These are phyloP conservation scores for Eupithecia inturbata DNA, from an alignment of 2,888 invertebrate genomes.

Conservation along the genomic window DNA sequence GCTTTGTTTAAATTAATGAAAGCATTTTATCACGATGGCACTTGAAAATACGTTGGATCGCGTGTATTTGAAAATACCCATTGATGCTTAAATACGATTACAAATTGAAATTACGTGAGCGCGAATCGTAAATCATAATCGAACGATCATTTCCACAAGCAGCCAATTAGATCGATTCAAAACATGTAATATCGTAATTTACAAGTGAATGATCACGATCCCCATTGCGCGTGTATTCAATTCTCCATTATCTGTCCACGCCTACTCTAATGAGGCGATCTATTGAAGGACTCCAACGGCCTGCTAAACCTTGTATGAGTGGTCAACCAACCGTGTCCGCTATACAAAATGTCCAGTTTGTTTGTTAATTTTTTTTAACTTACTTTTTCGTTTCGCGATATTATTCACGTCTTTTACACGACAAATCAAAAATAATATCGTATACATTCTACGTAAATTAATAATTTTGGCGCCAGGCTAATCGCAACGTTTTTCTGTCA, in stretches of 20 bases:
- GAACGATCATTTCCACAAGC: conserved; percentile 24
- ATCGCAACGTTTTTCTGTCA: not conserved
- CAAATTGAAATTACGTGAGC: not conserved
- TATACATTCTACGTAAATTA: not conserved
- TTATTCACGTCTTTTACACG: not conserved
- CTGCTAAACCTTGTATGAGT: conserved; percentile 45
- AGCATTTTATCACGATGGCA: not conserved
- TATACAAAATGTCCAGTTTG: conserved; percentile 23
- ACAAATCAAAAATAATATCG: not conserved
- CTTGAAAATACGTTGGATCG: not conserved
- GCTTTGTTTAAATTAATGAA: not conserved
- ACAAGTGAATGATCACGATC: conserved; percentile 41
- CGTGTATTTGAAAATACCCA: not conserved
- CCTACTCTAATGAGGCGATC: conserved; percentile 47
- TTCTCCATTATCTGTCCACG: conserved; percentile 33
- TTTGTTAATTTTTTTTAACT: not conserved
- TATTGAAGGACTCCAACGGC: conserved; percentile 50
- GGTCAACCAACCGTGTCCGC: conserved; percentile 33
- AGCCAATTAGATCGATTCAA: conserved; percentile 38
- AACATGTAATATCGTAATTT: conserved; percentile 38
- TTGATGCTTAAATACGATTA: not conserved
- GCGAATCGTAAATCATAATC: conserved; percentile 10
- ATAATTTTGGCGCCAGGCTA: not conserved
- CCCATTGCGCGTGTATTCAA: conserved; percentile 21
- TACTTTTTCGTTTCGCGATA: not conserved